Percentiles rank a stretch among this genome's conserved stretches.
These are phyloP conservation scores for Galeopsomyia nigrocyanea DNA, from an alignment of 2,888 invertebrate species.

Conservation along the genomic window DNA sequence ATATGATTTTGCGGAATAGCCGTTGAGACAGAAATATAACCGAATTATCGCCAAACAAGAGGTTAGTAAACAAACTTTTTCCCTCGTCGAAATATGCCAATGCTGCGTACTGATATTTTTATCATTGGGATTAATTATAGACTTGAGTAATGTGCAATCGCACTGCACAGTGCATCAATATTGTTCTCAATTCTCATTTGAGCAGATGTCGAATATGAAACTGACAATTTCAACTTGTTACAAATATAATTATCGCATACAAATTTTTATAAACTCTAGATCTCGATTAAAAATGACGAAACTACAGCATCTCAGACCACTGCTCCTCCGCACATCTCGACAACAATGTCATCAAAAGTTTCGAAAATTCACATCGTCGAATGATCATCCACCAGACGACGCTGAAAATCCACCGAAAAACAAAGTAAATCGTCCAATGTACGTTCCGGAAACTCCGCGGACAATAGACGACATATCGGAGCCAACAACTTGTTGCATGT, in stretches of 20 bases:
- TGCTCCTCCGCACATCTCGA: constrained; percentile 11
- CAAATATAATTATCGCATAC: no score
- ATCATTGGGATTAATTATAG: no score
- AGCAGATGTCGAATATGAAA: not conserved
- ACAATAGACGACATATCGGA: constrained; percentile 73
- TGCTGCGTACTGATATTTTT: no score
- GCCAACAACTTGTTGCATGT: constrained; percentile 91
- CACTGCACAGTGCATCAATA: no score
- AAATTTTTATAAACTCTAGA: no score
- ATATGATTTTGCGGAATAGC: no score
- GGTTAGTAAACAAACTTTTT: no score
- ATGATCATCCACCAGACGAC: not conserved
- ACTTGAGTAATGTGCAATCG: no score
- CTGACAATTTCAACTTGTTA: no score
- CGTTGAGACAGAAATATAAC: no score
- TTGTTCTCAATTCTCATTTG: not conserved
- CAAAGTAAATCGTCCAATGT: constrained; percentile 27
- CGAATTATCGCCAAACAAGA: no score
- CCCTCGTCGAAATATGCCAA: no score
- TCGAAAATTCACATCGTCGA: constrained; percentile 12
- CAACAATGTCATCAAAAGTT: not conserved
- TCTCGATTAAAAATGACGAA: constrained; percentile 32
- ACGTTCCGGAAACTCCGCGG: constrained; percentile 24
- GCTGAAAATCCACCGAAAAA: not conserved
- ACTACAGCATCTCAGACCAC: constrained; percentile 27